Conservation (phyloP, 2,888 invertebrate genomes). For the Fragum fragum region DNA sequence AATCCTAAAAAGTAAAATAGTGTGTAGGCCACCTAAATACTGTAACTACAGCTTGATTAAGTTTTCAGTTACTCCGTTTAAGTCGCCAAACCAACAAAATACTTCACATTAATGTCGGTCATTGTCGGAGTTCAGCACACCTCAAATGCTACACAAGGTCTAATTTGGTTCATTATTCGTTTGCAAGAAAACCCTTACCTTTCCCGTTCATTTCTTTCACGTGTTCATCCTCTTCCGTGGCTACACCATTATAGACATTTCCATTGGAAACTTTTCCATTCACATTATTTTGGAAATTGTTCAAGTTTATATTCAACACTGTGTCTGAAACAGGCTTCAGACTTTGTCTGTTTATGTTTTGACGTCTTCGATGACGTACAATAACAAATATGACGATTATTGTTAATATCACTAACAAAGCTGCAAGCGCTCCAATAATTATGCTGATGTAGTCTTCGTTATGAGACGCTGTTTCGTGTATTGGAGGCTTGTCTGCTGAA, state of each 20-base stretch:
- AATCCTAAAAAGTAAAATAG: no score
- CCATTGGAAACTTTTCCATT: constrained; percentile 86
- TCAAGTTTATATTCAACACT: constrained; percentile 90
- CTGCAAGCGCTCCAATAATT: constrained; percentile 89
- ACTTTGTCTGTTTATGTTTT: constrained; percentile 79
- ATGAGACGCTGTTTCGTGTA: constrained; percentile 62
- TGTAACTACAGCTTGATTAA: no score
- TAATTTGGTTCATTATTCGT: no score
- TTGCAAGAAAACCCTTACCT: no score
- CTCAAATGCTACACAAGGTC: no score
- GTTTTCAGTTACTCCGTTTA: no score
- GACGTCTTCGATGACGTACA: constrained; percentile 79
- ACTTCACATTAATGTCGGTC: no score
- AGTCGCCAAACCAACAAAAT: no score
- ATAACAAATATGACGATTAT: constrained; percentile 92
- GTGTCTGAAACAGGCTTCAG: constrained; percentile 80
- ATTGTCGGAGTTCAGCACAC: no score
- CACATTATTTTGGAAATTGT: constrained; percentile 87
- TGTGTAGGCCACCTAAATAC: no score
- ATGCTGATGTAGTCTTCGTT: constrained; percentile 82
- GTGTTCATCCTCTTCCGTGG: constrained; percentile 85
- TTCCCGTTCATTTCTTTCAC: constrained; percentile 78
- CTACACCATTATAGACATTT: constrained; percentile 87
- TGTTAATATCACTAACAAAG: constrained; percentile 90
- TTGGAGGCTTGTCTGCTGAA: constrained; percentile 24